Base-by-base conservation (phyloP, 2,888 invertebrate genomes). In the Clusia tigrina region DNA sequence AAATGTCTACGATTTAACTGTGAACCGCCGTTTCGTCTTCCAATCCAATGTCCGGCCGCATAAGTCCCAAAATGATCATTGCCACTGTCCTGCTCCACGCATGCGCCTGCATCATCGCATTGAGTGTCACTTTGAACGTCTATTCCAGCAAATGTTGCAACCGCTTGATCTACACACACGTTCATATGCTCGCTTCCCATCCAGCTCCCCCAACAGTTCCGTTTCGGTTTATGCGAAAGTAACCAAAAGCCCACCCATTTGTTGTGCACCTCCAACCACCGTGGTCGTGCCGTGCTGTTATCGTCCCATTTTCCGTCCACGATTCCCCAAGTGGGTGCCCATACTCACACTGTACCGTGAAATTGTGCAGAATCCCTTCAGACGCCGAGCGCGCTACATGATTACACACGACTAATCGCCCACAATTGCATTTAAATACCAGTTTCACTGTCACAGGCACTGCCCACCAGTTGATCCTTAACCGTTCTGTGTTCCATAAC, bases 251-350 rank as follows among this genome's bases (percentile, higher is more conserved):
- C 1, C 58, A 64, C 20, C 51, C 56, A 38, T 32, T 26, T 23
- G 18, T 55, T 5, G 64, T 60, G 60, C 62, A 62, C 22, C 65
- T 24, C 15, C 62, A 65, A 5, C 48, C 42, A 20, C 58, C 25
- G 20, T 1, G 24, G 22, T n/a, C 26, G 32, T 6, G 42, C 25
- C 38, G 10, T 52, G 38, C 0, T 60, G 56, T 57, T 70, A 67
- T 65, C 68, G 68, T 54, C 67, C 68, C 12, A 25, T 58, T 1
- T 73, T 67, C 52, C 70, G 68, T 58, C 69, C 71, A 15, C 71
- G 73, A 15, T 73, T 69, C 58, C 73, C 73, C 9, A 70, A 71
- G 66, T 73, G 73, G 73, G 69, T 73, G 9, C 71, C 71, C 17
- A 71, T 73, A 54, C 60, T 73, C n/a, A 71, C 73, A 1, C 55